Evolutionary conservation across 2,113 vertebrate genomes (phyloP).

Genomic region (Rallus limicola): DNA sequence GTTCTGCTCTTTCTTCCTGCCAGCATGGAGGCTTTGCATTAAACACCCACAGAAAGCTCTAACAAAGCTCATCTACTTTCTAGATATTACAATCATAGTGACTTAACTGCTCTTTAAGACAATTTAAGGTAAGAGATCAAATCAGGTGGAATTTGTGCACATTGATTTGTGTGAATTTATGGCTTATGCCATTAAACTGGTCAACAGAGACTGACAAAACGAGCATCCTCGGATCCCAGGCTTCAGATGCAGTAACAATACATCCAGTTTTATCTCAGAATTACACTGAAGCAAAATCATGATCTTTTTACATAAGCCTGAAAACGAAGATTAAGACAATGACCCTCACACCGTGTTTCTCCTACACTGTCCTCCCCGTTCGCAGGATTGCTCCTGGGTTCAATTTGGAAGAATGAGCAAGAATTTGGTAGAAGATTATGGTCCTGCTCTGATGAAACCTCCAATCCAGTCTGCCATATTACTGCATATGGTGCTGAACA

Average conservation of each 20-base stretch:
- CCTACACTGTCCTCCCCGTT: not conserved
- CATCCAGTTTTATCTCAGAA: not conserved
- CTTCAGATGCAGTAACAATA: not conserved
- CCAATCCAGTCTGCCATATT: not conserved
- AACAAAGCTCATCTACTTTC: constrained; percentile 1
- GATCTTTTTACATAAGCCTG: not conserved
- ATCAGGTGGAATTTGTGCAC: not conserved
- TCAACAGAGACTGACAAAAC: not conserved
- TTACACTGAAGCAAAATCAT: not conserved
- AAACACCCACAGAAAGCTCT: constrained; percentile 30
- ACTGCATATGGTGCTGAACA: not conserved
- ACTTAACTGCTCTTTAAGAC: constrained; percentile 14
- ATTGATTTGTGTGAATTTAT: not conserved
- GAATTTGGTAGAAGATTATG: not conserved
- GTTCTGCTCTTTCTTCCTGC: constrained; percentile 77
- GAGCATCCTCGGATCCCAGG: not conserved
- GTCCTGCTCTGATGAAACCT: not conserved
- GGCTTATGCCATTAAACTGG: not conserved
- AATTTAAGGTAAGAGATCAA: not conserved
- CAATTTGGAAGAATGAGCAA: not conserved
- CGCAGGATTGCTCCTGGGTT: not conserved
- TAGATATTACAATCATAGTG: constrained; percentile 23
- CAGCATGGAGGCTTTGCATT: constrained; percentile 27
- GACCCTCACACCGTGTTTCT: not conserved
- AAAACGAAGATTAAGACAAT: not conserved